Conservation (phyloP, 2,888 invertebrate species). For the Drosophila nr. perissopoda region DNA sequence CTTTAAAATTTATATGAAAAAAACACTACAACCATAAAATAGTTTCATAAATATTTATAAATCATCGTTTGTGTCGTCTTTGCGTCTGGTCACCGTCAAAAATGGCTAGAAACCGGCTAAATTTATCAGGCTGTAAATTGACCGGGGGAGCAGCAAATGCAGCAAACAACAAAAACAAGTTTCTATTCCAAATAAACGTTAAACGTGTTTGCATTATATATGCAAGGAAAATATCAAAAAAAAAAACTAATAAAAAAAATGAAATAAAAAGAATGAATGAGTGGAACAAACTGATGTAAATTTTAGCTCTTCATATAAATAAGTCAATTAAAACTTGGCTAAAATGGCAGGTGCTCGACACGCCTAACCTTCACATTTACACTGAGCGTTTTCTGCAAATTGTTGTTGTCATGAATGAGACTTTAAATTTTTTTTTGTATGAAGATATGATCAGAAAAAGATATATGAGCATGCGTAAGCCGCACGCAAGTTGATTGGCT, state of each 20-base stretch:
- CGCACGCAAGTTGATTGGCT: constrained; percentile 28
- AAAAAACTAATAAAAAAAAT: background rate
- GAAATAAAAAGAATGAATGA: background rate
- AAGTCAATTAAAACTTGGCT: constrained; percentile 65
- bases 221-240: constrained; percentile 13
- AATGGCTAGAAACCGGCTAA: constrained; percentile 50
- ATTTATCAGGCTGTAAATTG: constrained; percentile 58
- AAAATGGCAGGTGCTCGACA: constrained; percentile 46
- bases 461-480: constrained; percentile 14
- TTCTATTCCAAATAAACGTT: constrained; percentile 40
- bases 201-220: constrained; percentile 62
- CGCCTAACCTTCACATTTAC: constrained; percentile 67
- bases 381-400: constrained; percentile 21
- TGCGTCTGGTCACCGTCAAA: constrained; percentile 49
- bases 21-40: constrained; percentile 56
- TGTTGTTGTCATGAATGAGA: constrained; percentile 28
- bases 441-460: constrained; percentile 23
- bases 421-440: constrained; percentile 19
- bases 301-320: constrained; percentile 54
- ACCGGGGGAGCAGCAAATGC: constrained; percentile 38
- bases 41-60: constrained; percentile 73
- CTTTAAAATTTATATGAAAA: constrained; percentile 17
- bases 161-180: constrained; percentile 52
- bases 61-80: constrained; percentile 51
- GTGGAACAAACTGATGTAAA: constrained; percentile 60